These are phyloP conservation scores for Mormyrus lacerda DNA, from an alignment of 2,113 vertebrate species.

Conservation along the genomic window DNA sequence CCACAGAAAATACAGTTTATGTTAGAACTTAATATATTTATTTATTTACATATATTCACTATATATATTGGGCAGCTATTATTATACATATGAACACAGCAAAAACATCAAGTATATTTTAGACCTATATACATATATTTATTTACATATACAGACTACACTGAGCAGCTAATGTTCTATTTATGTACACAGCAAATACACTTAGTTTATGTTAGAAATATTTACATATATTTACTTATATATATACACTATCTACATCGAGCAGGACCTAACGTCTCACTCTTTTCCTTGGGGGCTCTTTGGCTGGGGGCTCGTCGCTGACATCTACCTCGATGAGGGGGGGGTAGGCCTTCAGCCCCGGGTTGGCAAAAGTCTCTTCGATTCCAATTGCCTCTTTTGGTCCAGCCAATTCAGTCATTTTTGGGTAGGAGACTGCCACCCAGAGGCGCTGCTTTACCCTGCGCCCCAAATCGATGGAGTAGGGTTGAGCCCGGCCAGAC, in stretches of 20 bases:
- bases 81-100: too few species aligned
- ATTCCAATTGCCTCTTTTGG: not conserved
- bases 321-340: not conserved
- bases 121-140: too few species aligned
- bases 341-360: not conserved
- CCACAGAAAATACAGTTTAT: too few species aligned
- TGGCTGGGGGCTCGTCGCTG: not conserved
- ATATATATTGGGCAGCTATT: too few species aligned
- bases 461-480: not conserved
- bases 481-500: not conserved
- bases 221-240: too few species aligned
- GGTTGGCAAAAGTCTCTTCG: not conserved
- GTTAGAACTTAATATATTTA: too few species aligned
- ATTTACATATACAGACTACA: too few species aligned
- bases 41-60: too few species aligned
- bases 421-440: not conserved
- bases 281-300: not conserved
- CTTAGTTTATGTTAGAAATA: too few species aligned
- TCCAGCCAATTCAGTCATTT: not conserved
- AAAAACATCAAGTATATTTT: too few species aligned
- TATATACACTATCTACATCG: not conserved
- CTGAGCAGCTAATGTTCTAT: too few species aligned
- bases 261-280: not conserved
- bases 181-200: too few species aligned
- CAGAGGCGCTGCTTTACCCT: not conserved